Percentiles rank a stretch among this genome's conserved stretches.
Evolutionary conservation across 23 tunicate genomes (phyloP).

Genomic region (Phallusia fumigata): DNA sequence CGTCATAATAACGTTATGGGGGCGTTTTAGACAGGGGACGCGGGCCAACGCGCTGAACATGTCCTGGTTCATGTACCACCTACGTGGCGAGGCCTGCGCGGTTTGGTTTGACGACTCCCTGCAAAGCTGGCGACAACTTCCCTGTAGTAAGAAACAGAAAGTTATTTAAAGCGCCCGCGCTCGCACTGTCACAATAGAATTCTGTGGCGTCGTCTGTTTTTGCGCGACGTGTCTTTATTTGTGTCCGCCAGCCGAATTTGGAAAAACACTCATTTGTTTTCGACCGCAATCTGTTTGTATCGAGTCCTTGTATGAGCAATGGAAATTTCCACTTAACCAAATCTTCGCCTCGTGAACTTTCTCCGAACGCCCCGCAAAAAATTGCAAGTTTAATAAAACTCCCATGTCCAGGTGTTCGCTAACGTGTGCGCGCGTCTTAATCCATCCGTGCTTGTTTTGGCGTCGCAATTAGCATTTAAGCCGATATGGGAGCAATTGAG

Average conservation of each 20-base stretch:
- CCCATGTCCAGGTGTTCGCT: constrained; percentile 3
- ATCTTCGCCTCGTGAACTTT: not conserved
- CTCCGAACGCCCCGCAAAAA: not conserved
- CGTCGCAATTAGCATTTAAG: constrained; percentile 15
- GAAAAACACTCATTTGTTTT: constrained; percentile 1
- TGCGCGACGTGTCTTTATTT: not conserved
- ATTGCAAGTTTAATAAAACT: not conserved
- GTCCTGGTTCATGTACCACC: not conserved
- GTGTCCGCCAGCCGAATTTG: not conserved
- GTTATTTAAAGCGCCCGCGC: not conserved
- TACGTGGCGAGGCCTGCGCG: not conserved
- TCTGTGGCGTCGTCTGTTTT: not conserved
- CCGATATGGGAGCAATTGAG: constrained; percentile 11
- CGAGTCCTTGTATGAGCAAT: not conserved
- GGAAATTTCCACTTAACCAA: not conserved
- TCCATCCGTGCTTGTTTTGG: constrained; percentile 9
- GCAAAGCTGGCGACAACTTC: constrained; percentile 27
- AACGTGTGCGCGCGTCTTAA: not conserved
- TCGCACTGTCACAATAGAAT: not conserved
- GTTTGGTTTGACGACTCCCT: not conserved
- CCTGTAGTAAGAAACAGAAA: not conserved
- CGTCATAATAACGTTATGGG: constrained; percentile 8
- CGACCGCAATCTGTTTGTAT: not conserved
- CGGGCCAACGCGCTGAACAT: constrained; percentile 12
- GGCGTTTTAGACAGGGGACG: not conserved